Evolutionary conservation across 2,888 invertebrate genomes (phyloP).

Genomic region (Chaetogeoica ovagalla): DNA sequence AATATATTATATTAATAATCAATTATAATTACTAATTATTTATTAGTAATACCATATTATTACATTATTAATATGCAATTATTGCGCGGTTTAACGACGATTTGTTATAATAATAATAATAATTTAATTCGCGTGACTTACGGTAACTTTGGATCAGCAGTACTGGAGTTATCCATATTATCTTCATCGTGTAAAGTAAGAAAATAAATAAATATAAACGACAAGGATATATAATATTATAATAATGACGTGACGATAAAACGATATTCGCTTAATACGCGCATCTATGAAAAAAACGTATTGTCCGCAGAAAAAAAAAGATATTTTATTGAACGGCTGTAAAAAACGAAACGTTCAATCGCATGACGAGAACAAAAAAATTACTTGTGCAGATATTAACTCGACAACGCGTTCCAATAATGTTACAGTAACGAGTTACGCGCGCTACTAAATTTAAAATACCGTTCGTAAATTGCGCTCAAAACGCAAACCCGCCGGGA

Average conservation of each 20-base stretch:
- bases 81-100: not conserved
- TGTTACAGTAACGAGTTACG: slow-evolving; percentile 8
- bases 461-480: slow-evolving; percentile 30
- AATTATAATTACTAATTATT: too few relatives aligned
- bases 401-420: not conserved
- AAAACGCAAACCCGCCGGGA: not conserved
- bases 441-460: slow-evolving; percentile 37
- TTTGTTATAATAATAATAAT: not conserved
- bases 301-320: not conserved
- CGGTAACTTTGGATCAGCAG: slow-evolving; percentile 25
- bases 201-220: not conserved
- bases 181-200: slow-evolving; percentile 21
- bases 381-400: not conserved
- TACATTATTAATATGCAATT: too few relatives aligned
- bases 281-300: not conserved
- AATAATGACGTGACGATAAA: not conserved
- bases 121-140: slow-evolving; percentile 2
- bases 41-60: too few relatives aligned
- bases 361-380: not conserved
- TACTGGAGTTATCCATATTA: slow-evolving; percentile 31
- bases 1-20: too few relatives aligned
- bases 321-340: not conserved
- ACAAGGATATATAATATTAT: not conserved
- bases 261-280: not conserved
- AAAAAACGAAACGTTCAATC: slow-evolving; percentile 16